Conservation (phyloP, 2,888 invertebrate species). For the Scaptomyza reducta region DNA sequence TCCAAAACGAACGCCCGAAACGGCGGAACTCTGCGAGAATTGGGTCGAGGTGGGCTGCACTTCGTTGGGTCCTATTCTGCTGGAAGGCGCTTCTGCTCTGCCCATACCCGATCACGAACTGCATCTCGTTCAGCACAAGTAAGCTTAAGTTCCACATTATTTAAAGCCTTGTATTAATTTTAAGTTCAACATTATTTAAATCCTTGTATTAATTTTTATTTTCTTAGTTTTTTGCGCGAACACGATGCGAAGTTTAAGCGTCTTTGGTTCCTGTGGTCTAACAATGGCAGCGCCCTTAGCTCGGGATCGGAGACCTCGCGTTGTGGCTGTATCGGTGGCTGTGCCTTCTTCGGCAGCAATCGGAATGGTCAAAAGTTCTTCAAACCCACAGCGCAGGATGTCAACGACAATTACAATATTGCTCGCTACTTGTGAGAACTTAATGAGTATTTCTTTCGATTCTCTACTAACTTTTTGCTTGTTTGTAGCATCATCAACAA, state of each 20-base stretch:
- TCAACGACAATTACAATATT: conserved; percentile 92
- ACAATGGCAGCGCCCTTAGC: conserved; percentile 69
- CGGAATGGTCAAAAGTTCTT: conserved; percentile 95
- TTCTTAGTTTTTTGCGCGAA: conserved; percentile 87
- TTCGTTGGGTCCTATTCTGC: conserved; percentile 93
- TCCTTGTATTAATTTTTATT: not conserved
- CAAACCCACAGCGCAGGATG: conserved; percentile 91
- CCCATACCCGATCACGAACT: conserved; percentile 91
- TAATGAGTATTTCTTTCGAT: not conserved
- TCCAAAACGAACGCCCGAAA: conserved; percentile 76
- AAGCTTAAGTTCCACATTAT: conserved; percentile 37
- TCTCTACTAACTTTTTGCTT: conserved; percentile 10
- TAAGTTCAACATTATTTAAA: not conserved
- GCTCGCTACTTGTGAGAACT: conserved; percentile 86
- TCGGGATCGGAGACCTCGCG: conserved; percentile 88
- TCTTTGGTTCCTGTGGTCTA: conserved; percentile 97
- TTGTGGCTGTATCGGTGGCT: conserved; percentile 98
- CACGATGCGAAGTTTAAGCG: conserved; percentile 94
- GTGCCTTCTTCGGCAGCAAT: conserved; percentile 96
- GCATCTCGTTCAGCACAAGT: conserved; percentile 92
- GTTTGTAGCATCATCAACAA: conserved; percentile 88
- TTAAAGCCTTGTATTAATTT: not conserved
- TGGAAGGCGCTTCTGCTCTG: conserved; percentile 94
- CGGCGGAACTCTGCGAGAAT: conserved; percentile 86
- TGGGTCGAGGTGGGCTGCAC: conserved; percentile 97